These are phyloP conservation scores for Lutra lutra DNA, from an alignment of 2,797 vertebrate species.

Conservation along the genomic window DNA sequence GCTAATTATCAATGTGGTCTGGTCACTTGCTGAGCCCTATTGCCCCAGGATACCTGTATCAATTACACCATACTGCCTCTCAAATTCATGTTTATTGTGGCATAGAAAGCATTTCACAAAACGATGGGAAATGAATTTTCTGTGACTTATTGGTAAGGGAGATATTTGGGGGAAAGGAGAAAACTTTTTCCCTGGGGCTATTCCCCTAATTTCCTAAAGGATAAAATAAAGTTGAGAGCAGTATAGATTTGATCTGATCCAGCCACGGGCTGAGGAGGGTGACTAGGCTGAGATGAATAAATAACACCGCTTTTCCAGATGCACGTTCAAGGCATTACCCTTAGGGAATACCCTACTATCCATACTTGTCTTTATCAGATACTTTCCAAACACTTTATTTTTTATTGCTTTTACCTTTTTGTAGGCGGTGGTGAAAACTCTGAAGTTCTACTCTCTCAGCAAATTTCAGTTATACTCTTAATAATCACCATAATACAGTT, in stretches of 20 bases:
- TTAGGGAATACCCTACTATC: neutral
- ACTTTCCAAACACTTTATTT: neutral
- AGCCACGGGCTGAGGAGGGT: neutral
- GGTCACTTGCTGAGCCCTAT: neutral
- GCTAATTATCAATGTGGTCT: neutral
- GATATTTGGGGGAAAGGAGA: neutral
- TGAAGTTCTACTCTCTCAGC: neutral
- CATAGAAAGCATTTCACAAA: neutral
- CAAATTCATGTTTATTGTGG: neutral
- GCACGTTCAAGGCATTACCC: neutral
- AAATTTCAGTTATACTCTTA: neutral
- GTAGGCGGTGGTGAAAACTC: neutral
- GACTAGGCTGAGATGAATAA: neutral
- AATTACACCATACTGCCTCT: neutral
- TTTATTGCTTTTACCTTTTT: neutral
- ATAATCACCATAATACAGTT: neutral
- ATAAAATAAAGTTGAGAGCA: neutral
- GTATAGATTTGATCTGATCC: neutral
- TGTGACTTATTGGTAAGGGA: neutral
- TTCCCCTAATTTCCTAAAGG: neutral
- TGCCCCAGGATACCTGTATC: neutral
- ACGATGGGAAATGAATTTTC: neutral
- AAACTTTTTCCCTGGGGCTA: neutral
- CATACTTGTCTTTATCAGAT: neutral
- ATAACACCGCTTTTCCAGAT: neutral